Evolutionary conservation across 2,113 vertebrate species (phyloP).

Genomic region (Alaudala cheleensis): DNA sequence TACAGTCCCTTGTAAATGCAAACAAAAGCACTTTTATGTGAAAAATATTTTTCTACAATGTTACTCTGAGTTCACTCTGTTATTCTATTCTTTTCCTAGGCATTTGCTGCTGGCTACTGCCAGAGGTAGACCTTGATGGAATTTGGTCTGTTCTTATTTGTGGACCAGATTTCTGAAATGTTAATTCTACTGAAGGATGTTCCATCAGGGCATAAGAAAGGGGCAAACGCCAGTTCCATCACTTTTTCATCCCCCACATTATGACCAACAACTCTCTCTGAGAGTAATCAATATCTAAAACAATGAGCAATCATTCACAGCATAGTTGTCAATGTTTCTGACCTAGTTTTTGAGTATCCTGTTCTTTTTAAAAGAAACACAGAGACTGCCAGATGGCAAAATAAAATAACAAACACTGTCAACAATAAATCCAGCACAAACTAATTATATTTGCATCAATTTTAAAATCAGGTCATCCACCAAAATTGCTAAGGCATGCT

Average conservation of each 20-base stretch:
- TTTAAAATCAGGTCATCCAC: constrained; percentile 9
- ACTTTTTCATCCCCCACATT: not conserved
- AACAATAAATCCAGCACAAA: not conserved
- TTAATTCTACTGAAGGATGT: not conserved
- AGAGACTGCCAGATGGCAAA: not conserved
- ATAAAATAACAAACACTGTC: not conserved
- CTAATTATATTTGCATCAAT: constrained; percentile 1
- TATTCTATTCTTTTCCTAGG: not conserved
- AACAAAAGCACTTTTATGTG: not conserved
- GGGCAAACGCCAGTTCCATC: not conserved
- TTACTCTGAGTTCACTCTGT: not conserved
- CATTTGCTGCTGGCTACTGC: not conserved
- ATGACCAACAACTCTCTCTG: not conserved
- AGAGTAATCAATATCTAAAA: not conserved
- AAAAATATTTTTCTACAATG: not conserved
- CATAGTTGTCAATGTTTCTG: not conserved
- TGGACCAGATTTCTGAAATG: not conserved
- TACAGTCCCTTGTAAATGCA: not conserved
- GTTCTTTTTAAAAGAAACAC: not conserved
- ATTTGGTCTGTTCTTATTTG: not conserved
- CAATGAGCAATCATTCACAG: not conserved
- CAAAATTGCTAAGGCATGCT: not conserved
- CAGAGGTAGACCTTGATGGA: not conserved
- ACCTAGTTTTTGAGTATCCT: not conserved
- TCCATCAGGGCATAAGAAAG: not conserved